phyloP scores from a whole-genome alignment of 2,113 vertebrate genomes.

The Podarcis cretensis region DNA sequence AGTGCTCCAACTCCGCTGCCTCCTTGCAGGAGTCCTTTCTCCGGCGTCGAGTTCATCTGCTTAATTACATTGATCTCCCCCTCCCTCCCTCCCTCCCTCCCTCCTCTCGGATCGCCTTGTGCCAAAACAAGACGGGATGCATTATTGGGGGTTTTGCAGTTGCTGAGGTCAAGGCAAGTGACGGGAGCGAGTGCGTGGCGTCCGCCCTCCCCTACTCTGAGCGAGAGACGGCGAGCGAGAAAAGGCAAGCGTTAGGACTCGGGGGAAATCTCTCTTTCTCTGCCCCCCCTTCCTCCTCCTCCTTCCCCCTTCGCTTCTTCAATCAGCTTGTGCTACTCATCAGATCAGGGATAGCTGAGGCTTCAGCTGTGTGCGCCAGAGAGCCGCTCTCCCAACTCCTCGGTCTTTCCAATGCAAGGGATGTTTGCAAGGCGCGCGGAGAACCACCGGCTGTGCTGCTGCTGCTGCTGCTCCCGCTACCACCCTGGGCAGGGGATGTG shows the following conservation, averaged over 20 bases:
- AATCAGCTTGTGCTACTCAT: conserved; percentile 63
- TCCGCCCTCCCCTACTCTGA: neutral
- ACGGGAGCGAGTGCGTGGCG: conserved; percentile 35
- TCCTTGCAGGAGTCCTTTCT: neutral
- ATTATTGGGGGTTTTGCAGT: neutral
- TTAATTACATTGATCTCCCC: neutral
- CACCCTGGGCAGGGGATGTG: conserved; percentile 72
- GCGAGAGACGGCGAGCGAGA: conserved; percentile 26
- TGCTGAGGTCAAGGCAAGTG: neutral
- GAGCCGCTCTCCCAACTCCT: conserved; percentile 52
- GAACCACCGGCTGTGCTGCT: conserved; percentile 29
- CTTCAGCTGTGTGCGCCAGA: conserved; percentile 30
- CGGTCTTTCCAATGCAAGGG: conserved; percentile 66
- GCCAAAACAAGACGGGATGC: neutral
- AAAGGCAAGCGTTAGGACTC: conserved; percentile 76
- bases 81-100: neutral
- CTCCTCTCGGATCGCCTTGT: neutral
- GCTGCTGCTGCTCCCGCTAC: conserved; percentile 53
- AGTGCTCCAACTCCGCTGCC: too few species aligned
- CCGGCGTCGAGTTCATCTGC: neutral
- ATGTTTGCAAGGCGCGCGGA: conserved; percentile 44
- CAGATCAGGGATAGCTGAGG: conserved; percentile 58
- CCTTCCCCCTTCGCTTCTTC: conserved; percentile 33
- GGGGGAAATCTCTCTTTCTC: conserved; percentile 67
- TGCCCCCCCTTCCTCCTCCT: conserved; percentile 45